Conservation (phyloP, 2,888 invertebrate genomes). For the Caenorhabditis sinica region DNA sequence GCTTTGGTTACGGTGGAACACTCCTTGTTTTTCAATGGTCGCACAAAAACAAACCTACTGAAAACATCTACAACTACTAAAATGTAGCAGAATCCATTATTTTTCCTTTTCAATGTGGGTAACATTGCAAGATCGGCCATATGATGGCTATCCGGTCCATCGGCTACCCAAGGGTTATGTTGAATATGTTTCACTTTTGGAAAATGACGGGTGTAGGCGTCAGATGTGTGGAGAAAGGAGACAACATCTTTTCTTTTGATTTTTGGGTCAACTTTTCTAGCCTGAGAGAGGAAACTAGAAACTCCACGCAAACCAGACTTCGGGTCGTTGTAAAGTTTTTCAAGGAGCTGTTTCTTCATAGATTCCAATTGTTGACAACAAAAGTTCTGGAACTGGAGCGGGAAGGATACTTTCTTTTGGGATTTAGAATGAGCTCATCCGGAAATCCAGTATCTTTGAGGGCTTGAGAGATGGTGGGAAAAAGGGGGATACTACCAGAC, state of each 20-base stretch:
- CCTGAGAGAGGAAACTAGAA: slow-evolving; percentile 1
- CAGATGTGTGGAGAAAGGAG: too few species aligned
- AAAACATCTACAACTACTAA: slow-evolving; percentile 34
- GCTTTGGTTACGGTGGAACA: slow-evolving; percentile 4
- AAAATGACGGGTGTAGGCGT: slow-evolving; percentile 16
- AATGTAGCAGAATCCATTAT: slow-evolving; percentile 26
- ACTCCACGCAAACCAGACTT: slow-evolving; percentile 5
- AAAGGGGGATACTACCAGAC: not conserved
- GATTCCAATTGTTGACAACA: not conserved
- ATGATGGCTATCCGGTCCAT: slow-evolving; percentile 30
- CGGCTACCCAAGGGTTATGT: slow-evolving; percentile 25
- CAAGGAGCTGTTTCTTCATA: not conserved
- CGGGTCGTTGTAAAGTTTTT: slow-evolving; percentile 1
- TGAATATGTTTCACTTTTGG: not conserved
- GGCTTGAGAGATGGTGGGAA: not conserved
- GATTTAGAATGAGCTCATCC: slow-evolving; percentile 9
- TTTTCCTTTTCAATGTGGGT: not conserved
- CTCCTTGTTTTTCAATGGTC: slow-evolving; percentile 23
- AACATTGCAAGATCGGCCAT: slow-evolving; percentile 43
- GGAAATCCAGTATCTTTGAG: slow-evolving; percentile 4
- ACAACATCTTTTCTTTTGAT: too few species aligned
- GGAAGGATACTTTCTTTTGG: not conserved
- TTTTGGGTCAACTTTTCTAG: slow-evolving; percentile 4
- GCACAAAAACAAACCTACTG: slow-evolving; percentile 20
- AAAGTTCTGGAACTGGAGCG: not conserved